Percentiles rank a stretch among this genome's conserved stretches.
Conservation (phyloP, 2,888 invertebrate species). For the Plebejus argus region DNA sequence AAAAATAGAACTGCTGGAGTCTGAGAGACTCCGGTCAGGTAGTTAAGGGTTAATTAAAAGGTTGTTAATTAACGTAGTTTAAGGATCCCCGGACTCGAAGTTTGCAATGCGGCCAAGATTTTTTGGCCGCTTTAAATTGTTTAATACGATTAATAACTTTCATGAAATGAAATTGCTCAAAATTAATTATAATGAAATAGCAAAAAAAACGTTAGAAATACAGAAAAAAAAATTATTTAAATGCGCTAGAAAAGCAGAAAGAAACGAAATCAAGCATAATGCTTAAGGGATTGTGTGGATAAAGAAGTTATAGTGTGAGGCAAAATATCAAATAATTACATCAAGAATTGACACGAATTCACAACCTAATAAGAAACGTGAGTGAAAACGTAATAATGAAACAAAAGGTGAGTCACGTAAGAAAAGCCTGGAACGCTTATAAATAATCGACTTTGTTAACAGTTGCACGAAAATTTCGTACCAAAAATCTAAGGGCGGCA, state of each 20-base stretch:
- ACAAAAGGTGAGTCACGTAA: conserved; percentile 37
- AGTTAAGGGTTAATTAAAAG: too few relatives aligned
- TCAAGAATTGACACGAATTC: conserved; percentile 14
- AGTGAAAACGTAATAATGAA: conserved; percentile 37
- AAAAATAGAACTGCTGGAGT: too few relatives aligned
- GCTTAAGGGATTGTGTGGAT: background rate
- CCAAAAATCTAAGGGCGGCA: conserved; percentile 56
- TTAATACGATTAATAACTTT: conserved; percentile 40
- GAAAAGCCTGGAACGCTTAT: conserved; percentile 38
- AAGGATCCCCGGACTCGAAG: conserved; percentile 52
- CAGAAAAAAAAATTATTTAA: background rate
- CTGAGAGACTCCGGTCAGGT: too few relatives aligned
- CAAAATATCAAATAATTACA: conserved; percentile 13
- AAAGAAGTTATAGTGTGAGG: background rate
- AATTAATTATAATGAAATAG: background rate
- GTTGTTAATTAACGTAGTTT: conserved; percentile 69
- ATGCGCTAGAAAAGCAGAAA: background rate
- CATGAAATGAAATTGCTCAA: conserved; percentile 42
- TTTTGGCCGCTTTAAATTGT: conserved; percentile 42
- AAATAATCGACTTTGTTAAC: conserved; percentile 38
- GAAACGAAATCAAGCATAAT: background rate
- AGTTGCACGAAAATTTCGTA: conserved; percentile 41
- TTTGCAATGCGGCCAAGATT: conserved; percentile 46
- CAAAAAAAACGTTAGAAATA: background rate
- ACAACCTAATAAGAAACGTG: conserved; percentile 23